phyloP scores from a whole-genome alignment of 2,888 invertebrate genomes.

The Tinea semifulvella region DNA sequence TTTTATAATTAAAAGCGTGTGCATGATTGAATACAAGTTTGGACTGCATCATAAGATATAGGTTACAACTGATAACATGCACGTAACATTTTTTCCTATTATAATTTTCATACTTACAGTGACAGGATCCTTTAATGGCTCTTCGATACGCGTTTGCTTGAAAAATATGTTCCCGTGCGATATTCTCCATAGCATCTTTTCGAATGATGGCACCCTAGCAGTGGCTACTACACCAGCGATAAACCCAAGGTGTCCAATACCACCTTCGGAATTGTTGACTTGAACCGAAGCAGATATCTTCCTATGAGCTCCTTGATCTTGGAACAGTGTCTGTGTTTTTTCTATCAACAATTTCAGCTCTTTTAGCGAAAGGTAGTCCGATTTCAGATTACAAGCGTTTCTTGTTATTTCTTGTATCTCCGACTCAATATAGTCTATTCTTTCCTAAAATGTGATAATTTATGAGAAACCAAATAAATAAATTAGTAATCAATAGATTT shows the following conservation, averaged over 20 bases:
- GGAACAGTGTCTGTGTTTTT: slow-evolving; percentile 57
- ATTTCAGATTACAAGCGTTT: slow-evolving; percentile 54
- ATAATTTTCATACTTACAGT: slow-evolving; percentile 50
- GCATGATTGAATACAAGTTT: too few relatives aligned
- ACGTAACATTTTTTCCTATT: too few relatives aligned
- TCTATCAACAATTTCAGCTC: slow-evolving; percentile 53
- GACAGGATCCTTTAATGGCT: slow-evolving; percentile 49
- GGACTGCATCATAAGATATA: too few relatives aligned
- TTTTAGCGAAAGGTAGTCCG: slow-evolving; percentile 49
- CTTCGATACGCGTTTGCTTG: slow-evolving; percentile 55
- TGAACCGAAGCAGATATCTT: slow-evolving; percentile 57
- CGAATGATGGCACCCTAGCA: slow-evolving; percentile 47
- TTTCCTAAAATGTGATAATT: slow-evolving; percentile 39
- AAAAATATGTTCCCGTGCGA: slow-evolving; percentile 61
- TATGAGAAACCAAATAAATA: too few relatives aligned
- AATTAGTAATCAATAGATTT: too few relatives aligned
- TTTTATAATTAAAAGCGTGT: too few relatives aligned
- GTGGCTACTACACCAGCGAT: slow-evolving; percentile 57
- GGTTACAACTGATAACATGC: too few relatives aligned
- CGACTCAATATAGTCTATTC: slow-evolving; percentile 61
- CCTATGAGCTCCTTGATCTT: slow-evolving; percentile 69
- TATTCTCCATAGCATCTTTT: slow-evolving; percentile 60
- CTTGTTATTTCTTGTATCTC: slow-evolving; percentile 58
- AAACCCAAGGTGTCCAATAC: slow-evolving; percentile 51
- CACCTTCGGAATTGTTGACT: slow-evolving; percentile 50